These are phyloP conservation scores for Chrysodeixis includens DNA, from an alignment of 2,888 invertebrate genomes.

Conservation along the genomic window DNA sequence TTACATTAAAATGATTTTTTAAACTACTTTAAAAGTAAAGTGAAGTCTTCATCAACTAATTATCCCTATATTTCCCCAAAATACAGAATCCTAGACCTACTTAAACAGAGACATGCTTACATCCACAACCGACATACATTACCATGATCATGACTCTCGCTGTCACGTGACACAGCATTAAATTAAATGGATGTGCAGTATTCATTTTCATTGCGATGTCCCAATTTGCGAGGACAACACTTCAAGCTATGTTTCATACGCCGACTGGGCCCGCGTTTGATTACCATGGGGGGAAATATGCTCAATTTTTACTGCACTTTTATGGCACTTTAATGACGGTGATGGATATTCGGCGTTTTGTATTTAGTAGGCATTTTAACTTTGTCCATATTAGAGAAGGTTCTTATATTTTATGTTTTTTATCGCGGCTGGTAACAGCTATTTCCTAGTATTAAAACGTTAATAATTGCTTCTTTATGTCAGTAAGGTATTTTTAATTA, in stretches of 20 bases:
- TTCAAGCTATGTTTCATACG: conserved; percentile 2
- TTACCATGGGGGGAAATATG: neutral
- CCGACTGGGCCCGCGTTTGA: neutral
- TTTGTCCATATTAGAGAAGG: neutral
- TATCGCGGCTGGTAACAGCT: neutral
- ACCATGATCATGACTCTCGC: neutral
- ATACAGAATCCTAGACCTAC: too few relatives aligned
- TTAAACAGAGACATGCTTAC: neutral
- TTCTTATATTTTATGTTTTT: neutral
- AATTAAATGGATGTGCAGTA: conserved; percentile 1
- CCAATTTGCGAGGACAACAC: conserved; percentile 3
- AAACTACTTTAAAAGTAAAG: too few relatives aligned
- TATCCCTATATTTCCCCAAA: too few relatives aligned
- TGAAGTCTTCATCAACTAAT: too few relatives aligned
- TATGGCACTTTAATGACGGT: neutral
- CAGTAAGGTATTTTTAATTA: too few relatives aligned
- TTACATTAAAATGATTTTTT: too few relatives aligned
- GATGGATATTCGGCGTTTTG: neutral
- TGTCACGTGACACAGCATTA: neutral
- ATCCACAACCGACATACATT: neutral
- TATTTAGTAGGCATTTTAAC: neutral
- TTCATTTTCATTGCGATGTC: conserved; percentile 3
- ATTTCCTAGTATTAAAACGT: too few relatives aligned
- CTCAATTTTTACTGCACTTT: conserved; percentile 3
- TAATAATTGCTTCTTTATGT: too few relatives aligned